These are phyloP conservation scores for Eonycteris spelaea DNA, from an alignment of 2,113 vertebrate species.

Conservation along the genomic window DNA sequence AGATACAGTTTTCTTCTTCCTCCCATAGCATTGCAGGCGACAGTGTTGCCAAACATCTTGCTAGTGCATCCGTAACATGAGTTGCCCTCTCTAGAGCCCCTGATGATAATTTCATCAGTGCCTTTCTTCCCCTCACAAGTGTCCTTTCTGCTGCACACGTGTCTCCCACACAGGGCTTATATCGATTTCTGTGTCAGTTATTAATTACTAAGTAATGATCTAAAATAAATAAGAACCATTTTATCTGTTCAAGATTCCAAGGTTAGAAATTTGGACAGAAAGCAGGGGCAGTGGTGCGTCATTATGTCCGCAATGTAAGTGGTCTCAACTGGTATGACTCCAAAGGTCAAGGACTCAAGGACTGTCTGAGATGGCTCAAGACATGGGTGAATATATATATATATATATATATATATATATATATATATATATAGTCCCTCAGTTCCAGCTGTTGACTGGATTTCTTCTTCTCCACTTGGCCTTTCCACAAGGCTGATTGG, in stretches of 20 bases:
- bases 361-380: not conserved
- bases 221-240: not conserved
- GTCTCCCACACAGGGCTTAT: not conserved
- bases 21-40: not conserved
- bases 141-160: not conserved
- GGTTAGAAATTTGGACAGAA: not conserved
- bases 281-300: not conserved
- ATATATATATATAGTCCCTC: not conserved
- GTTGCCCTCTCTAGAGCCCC: not conserved
- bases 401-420: too few species aligned
- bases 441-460: not conserved
- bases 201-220: not conserved
- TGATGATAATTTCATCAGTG: not conserved
- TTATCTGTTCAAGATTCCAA: not conserved
- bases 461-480: not conserved
- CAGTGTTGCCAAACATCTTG: not conserved
- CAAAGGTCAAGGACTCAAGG: not conserved
- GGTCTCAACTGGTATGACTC: not conserved
- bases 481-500: not conserved
- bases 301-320: not conserved
- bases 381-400: not conserved
- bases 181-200: not conserved
- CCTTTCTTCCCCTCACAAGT: not conserved
- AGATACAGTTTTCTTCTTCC: not conserved
- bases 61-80: accelerated